Percentiles rank a stretch among this genome's conserved stretches.
phyloP scores from a whole-genome alignment of 2,888 invertebrate species.

The Phania funesta region DNA sequence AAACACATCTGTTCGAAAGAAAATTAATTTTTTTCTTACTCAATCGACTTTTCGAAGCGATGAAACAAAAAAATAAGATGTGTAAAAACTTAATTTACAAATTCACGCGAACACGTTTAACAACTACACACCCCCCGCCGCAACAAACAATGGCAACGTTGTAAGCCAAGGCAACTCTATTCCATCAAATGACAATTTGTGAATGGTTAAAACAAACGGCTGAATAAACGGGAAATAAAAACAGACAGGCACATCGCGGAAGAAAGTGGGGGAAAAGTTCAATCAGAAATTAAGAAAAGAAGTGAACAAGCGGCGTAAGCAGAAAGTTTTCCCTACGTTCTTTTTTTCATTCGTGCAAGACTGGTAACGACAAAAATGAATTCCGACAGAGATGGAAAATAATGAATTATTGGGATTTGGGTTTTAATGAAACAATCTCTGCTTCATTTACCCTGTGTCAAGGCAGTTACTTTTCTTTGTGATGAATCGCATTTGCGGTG shows the following conservation, averaged over 20 bases:
- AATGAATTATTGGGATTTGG: not conserved
- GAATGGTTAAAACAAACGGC: slow-evolving; percentile 37
- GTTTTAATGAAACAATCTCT: too few species aligned
- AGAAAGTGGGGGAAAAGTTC: slow-evolving; percentile 57
- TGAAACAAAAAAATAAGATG: not conserved
- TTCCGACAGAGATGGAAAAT: not conserved
- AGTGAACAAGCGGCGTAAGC: slow-evolving; percentile 67
- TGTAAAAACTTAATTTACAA: slow-evolving; percentile 43
- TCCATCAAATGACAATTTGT: slow-evolving; percentile 65
- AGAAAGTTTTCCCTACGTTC: slow-evolving; percentile 53
- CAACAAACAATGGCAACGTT: slow-evolving; percentile 54
- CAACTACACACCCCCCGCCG: slow-evolving; percentile 15
- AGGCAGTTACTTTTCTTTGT: too few species aligned
- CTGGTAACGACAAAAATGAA: slow-evolving; percentile 6
- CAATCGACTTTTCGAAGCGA: slow-evolving; percentile 4
- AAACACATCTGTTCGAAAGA: slow-evolving; percentile 60
- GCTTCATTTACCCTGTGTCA: too few species aligned
- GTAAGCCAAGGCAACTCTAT: slow-evolving; percentile 53
- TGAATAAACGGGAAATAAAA: slow-evolving; percentile 52
- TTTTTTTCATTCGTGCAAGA: slow-evolving; percentile 2
- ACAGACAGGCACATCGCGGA: slow-evolving; percentile 58
- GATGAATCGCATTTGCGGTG: too few species aligned
- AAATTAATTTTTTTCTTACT: slow-evolving; percentile 32
- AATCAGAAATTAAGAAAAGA: slow-evolving; percentile 68
- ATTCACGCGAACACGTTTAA: slow-evolving; percentile 35